Base-by-base conservation (phyloP, 2,888 invertebrate genomes). In the Atrina japonica region DNA sequence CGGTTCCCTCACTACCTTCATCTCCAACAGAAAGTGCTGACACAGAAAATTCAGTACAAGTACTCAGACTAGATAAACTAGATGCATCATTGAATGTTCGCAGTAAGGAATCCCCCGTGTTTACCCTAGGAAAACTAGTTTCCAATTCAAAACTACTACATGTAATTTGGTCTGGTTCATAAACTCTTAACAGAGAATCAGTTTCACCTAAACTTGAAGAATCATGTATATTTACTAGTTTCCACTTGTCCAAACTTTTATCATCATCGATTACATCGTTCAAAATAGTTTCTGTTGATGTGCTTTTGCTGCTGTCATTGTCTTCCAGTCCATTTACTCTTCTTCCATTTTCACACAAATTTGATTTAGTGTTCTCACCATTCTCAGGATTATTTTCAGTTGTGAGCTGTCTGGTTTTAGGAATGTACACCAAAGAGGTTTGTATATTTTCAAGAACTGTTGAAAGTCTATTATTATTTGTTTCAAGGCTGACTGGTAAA, bases 41-140 rank as follows among this genome's bases (percentile, higher is more conserved):
- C 29, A 85, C 78, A 29, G 87, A 88, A 67, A 88, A 85, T 59
- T 87, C 88, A 41, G 87, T 88, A 25, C 85, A 84, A 58, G 87
- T 87, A 68, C 88, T 88, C 27, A 88, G 66, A 79, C 88, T 88
- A 40, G 88, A 88, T 66, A 88, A 80, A 83, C 88, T 88, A 47
- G 88, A 86, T 52, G 83, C 83, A 78, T 86, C 86, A 66, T 81
- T 83, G 66, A 82, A 85, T 43, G 81, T 76, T 69, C 82, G 60
- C 16, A 80, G 47, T 45, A 82, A 68, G 2, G 83, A 83, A 70
- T 83, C 84, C 70, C 77, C 75, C 7, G 80, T 80, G 65, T 78
- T 68, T 27, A 70, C 77, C 35, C 77, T 68, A 29, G 81, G 83
- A 69, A 83, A 78, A 70, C 77, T 78, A 74, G 80, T 78, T 63